Evolutionary conservation across 2,113 vertebrate genomes (phyloP).

Genomic region (Petromus typicus): DNA sequence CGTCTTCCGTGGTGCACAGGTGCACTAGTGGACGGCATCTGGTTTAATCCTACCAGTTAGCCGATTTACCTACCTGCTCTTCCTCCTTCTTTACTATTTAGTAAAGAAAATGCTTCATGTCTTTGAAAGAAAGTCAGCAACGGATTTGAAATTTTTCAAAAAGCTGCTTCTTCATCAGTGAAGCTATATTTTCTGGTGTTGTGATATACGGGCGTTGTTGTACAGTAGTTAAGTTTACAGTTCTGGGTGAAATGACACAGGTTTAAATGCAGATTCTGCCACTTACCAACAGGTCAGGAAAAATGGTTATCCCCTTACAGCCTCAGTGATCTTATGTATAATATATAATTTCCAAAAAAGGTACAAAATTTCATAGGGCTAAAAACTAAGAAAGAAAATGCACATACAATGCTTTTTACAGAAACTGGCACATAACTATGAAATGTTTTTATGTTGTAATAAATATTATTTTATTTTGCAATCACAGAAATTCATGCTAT

Average conservation of each 20-base stretch:
- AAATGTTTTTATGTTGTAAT: slow-evolving; percentile 28
- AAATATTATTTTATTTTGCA: slow-evolving; percentile 14
- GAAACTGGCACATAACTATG: not conserved
- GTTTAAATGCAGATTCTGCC: slow-evolving; percentile 2
- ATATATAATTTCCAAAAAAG: not conserved
- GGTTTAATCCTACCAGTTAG: slow-evolving; percentile 5
- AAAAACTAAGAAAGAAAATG: not conserved
- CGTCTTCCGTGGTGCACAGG: not conserved
- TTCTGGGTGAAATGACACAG: not conserved
- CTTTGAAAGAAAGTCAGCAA: slow-evolving; percentile 41
- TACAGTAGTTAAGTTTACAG: not conserved
- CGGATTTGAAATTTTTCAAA: not conserved
- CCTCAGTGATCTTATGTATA: not conserved
- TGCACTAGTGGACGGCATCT: not conserved
- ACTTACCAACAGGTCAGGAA: not conserved
- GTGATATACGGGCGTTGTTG: not conserved
- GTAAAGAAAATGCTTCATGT: slow-evolving; percentile 14
- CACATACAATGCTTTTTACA: not conserved
- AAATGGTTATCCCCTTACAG: not conserved
- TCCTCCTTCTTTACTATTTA: slow-evolving; percentile 17
- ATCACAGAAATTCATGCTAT: not conserved
- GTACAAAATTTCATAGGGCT: not conserved
- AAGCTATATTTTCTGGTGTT: not conserved
- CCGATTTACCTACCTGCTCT: not conserved
- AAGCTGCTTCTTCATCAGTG: slow-evolving; percentile 2